Evolutionary conservation across 2,797 vertebrate genomes (phyloP), one percentile per base, ranked within the genome.

Genomic region (Rhabdophis nuchalis): DNA sequence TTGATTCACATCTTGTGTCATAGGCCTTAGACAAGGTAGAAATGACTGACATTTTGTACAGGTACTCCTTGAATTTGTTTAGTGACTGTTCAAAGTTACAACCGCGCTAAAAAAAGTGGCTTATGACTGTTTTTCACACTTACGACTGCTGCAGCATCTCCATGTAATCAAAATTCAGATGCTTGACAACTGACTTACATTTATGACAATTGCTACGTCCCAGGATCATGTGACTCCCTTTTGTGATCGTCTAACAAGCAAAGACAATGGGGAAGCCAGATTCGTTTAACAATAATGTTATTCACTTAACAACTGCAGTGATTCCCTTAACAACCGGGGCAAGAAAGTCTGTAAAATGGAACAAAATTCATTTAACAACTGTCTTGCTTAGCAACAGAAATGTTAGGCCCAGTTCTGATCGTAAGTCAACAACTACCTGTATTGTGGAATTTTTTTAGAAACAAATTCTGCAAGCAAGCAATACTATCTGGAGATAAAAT

Each of bases 171-270:
- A 68, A 68, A 68, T 32, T 32, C 64, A 64, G 61, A 6, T 14
- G 61, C 61, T 36, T 36, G n/a, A 6, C 14, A 72, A 72, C 16
- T 72, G 32, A 72, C 32, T 72, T 32, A 72, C 16, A 36, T 72
- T 72, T 72, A 72, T 72, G 64, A 72, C 2, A 0, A 32, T 72
- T 72, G n/a, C 64, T 1, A 1, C 18, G n/a, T 36, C n/a, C 6
- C 14, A 8, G n/a, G 14, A 2, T 36, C n/a, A 72, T 36, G n/a
- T 8, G 64, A 72, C 20, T 32, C 3, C 32, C 0, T 72, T 72
- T 72, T 72, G 68, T 3, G 0, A 72, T 18, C 6, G 7, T 32
- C n/a, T 32, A 0, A 18, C 0, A 1, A 32, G 14, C n/a, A 32
- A 68, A 68, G 14, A 32, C 64, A 32, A 68, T 32, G n/a, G n/a